phyloP scores from a whole-genome alignment of 2,113 vertebrate species.

The Dissostichus mawsoni region DNA sequence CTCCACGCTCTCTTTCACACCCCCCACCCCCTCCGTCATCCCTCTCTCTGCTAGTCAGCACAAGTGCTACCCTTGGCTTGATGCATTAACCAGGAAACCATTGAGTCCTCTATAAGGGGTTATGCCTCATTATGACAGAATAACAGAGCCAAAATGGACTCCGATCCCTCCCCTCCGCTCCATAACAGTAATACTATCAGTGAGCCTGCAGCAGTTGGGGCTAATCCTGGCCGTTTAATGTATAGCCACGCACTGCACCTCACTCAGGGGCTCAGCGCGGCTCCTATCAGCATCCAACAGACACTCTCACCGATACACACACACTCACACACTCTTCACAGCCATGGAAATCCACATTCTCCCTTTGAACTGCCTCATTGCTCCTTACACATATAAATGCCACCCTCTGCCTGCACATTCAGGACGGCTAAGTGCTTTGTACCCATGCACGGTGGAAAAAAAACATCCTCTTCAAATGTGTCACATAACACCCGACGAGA shows the following conservation, averaged over 20 bases:
- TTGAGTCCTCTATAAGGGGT: slow-evolving; percentile 60
- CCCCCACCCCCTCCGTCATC: slow-evolving; percentile 13
- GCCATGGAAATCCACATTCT: slow-evolving; percentile 48
- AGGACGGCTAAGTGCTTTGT: slow-evolving; percentile 23
- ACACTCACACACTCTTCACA: slow-evolving; percentile 25
- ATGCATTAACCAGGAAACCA: slow-evolving; percentile 58
- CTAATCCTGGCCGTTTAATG: slow-evolving; percentile 78
- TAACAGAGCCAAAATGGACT: slow-evolving; percentile 72
- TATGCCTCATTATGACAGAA: slow-evolving; percentile 73
- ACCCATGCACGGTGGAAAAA: neutral
- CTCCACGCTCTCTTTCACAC: slow-evolving; percentile 11
- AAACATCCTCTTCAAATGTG: neutral
- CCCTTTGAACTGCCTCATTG: slow-evolving; percentile 50
- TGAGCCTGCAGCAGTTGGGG: slow-evolving; percentile 60
- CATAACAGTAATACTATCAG: slow-evolving; percentile 69
- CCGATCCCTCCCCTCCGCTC: slow-evolving; percentile 60
- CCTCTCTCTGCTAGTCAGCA: slow-evolving; percentile 37
- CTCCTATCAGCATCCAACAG: slow-evolving; percentile 66
- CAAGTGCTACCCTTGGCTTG: slow-evolving; percentile 29
- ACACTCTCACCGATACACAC: slow-evolving; percentile 21
- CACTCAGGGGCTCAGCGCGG: slow-evolving; percentile 56
- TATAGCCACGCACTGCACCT: slow-evolving; percentile 68
- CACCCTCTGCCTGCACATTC: slow-evolving; percentile 5
- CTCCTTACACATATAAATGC: slow-evolving; percentile 12
- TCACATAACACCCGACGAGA: neutral